phyloP scores from a whole-genome alignment of 2,113 vertebrate species.

The Caretta caretta region DNA sequence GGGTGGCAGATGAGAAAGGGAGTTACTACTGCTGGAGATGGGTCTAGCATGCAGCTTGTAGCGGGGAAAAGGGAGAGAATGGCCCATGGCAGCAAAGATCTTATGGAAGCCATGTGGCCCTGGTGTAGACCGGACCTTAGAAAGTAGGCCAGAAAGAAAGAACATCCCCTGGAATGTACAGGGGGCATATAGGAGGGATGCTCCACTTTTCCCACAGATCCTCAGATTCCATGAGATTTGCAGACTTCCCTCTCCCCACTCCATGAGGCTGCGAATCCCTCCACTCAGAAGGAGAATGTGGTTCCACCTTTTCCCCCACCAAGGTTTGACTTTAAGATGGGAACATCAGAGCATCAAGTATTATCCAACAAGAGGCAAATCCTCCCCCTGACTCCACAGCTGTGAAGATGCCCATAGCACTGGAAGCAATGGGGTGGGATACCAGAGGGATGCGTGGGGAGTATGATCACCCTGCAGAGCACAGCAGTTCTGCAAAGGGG shows the following conservation, averaged over 20 bases:
- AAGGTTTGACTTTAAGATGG: not conserved
- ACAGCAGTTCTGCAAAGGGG: not conserved
- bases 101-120: not conserved
- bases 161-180: not conserved
- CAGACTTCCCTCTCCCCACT: not conserved
- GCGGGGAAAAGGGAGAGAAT: not conserved
- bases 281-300: not conserved
- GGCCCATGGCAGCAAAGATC: not conserved
- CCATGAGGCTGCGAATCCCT: not conserved
- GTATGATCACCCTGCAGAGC: not conserved
- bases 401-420: not conserved
- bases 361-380: not conserved
- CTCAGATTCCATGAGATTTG: not conserved
- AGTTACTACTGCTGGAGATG: accelerated
- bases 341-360: not conserved
- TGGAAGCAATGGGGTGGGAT: not conserved
- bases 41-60: not conserved
- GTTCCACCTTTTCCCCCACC: not conserved
- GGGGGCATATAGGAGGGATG: not conserved
- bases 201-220: not conserved
- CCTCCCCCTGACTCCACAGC: not conserved
- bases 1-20: not conserved
- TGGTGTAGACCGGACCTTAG: not conserved
- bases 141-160: not conserved
- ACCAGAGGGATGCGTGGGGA: not conserved